phyloP scores from a whole-genome alignment of 1,140 invertebrate species.

The Gerris buenoi region DNA sequence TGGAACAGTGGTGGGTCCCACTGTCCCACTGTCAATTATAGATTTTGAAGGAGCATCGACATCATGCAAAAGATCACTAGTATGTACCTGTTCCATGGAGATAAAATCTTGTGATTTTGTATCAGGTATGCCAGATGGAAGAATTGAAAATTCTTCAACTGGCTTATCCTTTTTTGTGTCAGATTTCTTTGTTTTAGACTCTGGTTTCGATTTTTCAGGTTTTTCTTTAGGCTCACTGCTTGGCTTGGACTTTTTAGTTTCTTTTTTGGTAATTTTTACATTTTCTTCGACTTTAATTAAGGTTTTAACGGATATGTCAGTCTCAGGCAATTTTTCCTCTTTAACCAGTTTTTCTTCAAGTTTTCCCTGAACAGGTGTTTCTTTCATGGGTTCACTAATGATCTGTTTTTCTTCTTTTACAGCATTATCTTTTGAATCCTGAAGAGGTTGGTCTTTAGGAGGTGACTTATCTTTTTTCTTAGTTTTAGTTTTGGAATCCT shows the following conservation, averaged over 20 bases:
- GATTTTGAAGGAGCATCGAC: background rate
- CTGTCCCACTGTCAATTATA: background rate
- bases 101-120: background rate
- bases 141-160: background rate
- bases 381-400: too few relatives aligned
- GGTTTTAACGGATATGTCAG: too few relatives aligned
- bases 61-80: background rate
- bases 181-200: background rate
- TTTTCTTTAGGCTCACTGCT: background rate
- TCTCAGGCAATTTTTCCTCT: too few relatives aligned
- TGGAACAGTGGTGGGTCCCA: too few relatives aligned
- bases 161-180: background rate
- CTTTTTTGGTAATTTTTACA: slow-evolving; percentile 34
- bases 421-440: background rate
- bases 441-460: too few relatives aligned
- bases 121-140: background rate
- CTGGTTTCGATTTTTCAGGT: background rate
- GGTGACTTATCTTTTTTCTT: too few relatives aligned
- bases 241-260: background rate
- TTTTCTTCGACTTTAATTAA: slow-evolving; percentile 34
- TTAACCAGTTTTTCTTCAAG: too few relatives aligned
- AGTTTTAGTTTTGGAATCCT: background rate
- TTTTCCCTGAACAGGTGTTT: too few relatives aligned
- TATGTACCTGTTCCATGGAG: background rate
- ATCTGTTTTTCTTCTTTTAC: background rate